phyloP scores from a whole-genome alignment of 2,113 vertebrate genomes.

The Vanacampus margaritifer region DNA sequence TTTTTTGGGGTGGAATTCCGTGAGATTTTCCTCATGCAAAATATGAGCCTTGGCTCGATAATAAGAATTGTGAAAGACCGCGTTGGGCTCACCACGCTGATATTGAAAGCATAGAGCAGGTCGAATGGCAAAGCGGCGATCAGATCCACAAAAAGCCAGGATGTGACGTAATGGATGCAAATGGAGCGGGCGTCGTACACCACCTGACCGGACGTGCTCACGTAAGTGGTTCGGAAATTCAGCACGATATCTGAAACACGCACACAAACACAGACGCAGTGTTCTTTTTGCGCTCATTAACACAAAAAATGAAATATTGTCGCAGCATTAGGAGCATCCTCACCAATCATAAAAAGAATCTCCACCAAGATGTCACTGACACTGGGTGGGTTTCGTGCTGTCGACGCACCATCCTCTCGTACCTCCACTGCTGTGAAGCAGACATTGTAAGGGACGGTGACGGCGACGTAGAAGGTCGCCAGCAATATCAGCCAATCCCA shows the following conservation, averaged over 20 bases:
- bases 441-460: slow-evolving; percentile 81
- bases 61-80: not conserved
- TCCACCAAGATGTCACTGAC: slow-evolving; percentile 81
- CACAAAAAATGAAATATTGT: not conserved
- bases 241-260: slow-evolving; percentile 69
- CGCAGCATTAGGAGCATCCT: slow-evolving; percentile 8
- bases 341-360: slow-evolving; percentile 82
- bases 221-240: slow-evolving; percentile 79
- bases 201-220: slow-evolving; percentile 80
- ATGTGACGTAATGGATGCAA: slow-evolving; percentile 79
- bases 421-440: slow-evolving; percentile 73
- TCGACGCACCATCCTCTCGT: slow-evolving; percentile 64
- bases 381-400: slow-evolving; percentile 72
- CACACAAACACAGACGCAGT: not conserved
- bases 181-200: slow-evolving; percentile 79
- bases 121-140: slow-evolving; percentile 80
- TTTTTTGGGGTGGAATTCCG: not conserved
- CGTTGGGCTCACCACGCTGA: slow-evolving; percentile 75
- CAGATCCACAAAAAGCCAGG: slow-evolving; percentile 81
- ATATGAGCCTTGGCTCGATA: not conserved
- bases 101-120: slow-evolving; percentile 80
- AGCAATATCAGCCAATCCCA: slow-evolving; percentile 82
- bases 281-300: not conserved
- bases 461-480: slow-evolving; percentile 81
- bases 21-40: not conserved